phyloP scores from a whole-genome alignment of 1,140 invertebrate genomes.

The Probaryconus sp. region DNA sequence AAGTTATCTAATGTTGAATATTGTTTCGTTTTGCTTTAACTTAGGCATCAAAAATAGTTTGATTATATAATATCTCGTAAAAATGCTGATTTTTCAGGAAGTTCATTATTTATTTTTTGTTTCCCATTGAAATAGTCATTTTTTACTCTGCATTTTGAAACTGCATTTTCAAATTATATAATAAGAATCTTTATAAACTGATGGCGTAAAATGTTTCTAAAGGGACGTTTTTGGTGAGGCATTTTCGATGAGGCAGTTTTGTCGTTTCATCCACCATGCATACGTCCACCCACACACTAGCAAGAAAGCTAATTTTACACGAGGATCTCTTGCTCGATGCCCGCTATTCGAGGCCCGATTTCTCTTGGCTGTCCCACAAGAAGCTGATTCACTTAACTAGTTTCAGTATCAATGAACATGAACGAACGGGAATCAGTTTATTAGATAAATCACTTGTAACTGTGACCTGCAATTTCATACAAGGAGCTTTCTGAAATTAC shows the following conservation, averaged over 20 bases:
- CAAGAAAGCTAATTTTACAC: conserved; percentile 66
- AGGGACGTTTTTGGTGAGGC: conserved; percentile 25
- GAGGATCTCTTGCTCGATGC: conserved; percentile 58
- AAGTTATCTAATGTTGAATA: too few relatives aligned
- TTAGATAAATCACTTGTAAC: conserved; percentile 33
- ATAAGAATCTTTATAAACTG: too few relatives aligned
- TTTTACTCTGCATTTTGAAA: too few relatives aligned
- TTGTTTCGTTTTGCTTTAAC: too few relatives aligned
- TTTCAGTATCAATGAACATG: conserved; percentile 46
- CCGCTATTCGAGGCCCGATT: conserved; percentile 64
- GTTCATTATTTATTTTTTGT: too few relatives aligned
- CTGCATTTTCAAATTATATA: too few relatives aligned
- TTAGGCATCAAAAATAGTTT: too few relatives aligned
- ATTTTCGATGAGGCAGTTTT: conserved; percentile 17
- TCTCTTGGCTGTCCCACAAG: conserved; percentile 53
- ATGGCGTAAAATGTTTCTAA: conserved; percentile 1
- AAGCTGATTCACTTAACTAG: conserved; percentile 48
- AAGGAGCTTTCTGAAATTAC: neutral
- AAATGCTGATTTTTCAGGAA: too few relatives aligned
- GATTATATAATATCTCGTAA: too few relatives aligned
- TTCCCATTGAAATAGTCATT: too few relatives aligned
- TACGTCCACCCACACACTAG: conserved; percentile 12
- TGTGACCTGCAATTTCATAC: conserved; percentile 1
- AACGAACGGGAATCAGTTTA: conserved; percentile 17
- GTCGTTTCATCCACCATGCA: conserved; percentile 32